Percentiles rank a stretch among this genome's conserved stretches.
These are phyloP conservation scores for Physocephala rufipes DNA, from an alignment of 2,888 invertebrate species.

Conservation along the genomic window DNA sequence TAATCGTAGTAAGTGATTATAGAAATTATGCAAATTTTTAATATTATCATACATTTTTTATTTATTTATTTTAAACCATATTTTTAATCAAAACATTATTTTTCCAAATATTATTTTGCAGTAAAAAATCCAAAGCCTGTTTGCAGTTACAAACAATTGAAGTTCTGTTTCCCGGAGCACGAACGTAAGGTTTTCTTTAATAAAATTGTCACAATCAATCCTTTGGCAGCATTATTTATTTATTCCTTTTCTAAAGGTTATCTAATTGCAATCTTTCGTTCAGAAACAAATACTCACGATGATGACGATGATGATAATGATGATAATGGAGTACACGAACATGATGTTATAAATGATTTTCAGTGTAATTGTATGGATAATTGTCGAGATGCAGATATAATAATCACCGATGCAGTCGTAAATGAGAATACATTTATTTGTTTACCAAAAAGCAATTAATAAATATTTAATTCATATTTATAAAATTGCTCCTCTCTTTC, in stretches of 20 bases:
- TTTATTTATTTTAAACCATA: background rate
- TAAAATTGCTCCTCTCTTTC: too few species aligned
- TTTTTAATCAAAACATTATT: too few species aligned
- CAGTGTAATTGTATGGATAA: conserved; percentile 27
- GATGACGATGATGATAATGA: background rate
- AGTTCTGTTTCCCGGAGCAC: conserved; percentile 55
- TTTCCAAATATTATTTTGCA: conserved; percentile 38
- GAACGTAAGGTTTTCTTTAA: conserved; percentile 44
- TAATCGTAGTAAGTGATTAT: conserved; percentile 54
- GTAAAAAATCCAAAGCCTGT: conserved; percentile 56
- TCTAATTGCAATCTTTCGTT: conserved; percentile 18
- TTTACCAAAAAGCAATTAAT: background rate
- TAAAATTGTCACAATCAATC: background rate
- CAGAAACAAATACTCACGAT: background rate
- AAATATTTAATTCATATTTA: too few species aligned
- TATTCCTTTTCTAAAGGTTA: background rate
- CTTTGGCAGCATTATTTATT: background rate
- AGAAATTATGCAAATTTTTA: background rate
- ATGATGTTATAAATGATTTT: background rate
- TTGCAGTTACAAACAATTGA: conserved; percentile 56
- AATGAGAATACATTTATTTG: background rate
- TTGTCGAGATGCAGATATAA: conserved; percentile 29
- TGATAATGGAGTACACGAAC: background rate
- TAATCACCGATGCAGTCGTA: conserved; percentile 20
- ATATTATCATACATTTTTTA: background rate